Base-by-base conservation (phyloP, 2,888 invertebrate species). In the Lasioglossum calceatum region DNA sequence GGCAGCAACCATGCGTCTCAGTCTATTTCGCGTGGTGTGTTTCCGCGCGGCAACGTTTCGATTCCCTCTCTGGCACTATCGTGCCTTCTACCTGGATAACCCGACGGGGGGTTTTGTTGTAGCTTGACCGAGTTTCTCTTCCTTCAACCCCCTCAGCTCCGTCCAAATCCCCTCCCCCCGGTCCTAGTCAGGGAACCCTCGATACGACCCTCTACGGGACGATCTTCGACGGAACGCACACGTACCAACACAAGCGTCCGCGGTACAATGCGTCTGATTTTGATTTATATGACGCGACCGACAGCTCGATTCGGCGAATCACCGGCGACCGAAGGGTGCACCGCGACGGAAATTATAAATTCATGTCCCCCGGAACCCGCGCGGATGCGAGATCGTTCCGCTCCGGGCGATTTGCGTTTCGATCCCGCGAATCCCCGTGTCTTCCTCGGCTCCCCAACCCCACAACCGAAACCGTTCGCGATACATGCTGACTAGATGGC, bases 221-320 rank as follows among this genome's bases (percentile, higher is more conserved):
- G 72, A 84, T 77, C 82, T 58, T 85, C 85, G 77, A 78, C 39
- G 67, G 27, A 54, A 54, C 54, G 42, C 84, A 19, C 83, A 32
- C 32, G 32, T 32, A 67, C 67, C 19, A 19, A 32, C 27, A 32
- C 32, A 19, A 16, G 8, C 64, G 64, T 0, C 14, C 32, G 64
- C 32, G 64, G 32, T 82, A 95, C 95, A 95, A 95, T 95, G 92
- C 92, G 89, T 92, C 94, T 95, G 94, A 95, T 95, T 95, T 95
- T 95, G 95, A 95, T 95, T 95, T 95, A 95, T 95, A 94, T 93
- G 94, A 93, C 93, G 93, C 93, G 93, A 94, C 92, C 93, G 95
- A 94, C 94, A 93, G 93, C 91, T 92, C 90, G 89, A 89, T 87
- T 91, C 91, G 88, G 77, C 90, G 88, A 84, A 81, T 82, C 86